Evolutionary conservation across 2,888 invertebrate species (phyloP).

Genomic region (Drosophila ezoana): DNA sequence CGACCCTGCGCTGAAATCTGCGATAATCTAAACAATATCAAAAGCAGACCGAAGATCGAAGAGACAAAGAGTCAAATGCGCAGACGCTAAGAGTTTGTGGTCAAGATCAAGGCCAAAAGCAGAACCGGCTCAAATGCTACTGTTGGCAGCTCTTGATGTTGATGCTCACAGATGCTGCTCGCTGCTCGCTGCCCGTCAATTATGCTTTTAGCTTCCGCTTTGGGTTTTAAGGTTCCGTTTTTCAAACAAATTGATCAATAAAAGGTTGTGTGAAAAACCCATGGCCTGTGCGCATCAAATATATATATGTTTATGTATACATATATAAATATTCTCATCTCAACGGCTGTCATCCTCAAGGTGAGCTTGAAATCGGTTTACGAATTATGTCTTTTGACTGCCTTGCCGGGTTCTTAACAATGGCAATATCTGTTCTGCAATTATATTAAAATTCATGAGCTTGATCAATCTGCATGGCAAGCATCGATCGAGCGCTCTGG

Average conservation of each 20-base stretch:
- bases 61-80: constrained; percentile 11
- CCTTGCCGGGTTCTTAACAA: constrained; percentile 44
- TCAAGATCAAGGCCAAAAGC: constrained; percentile 78
- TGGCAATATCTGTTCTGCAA: constrained; percentile 44
- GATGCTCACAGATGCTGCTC: constrained; percentile 25
- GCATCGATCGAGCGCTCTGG: constrained; percentile 29
- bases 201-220: constrained; percentile 63
- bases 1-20: constrained; percentile 52
- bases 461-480: constrained; percentile 49
- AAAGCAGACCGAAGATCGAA: background rate
- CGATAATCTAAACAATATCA: constrained; percentile 16
- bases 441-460: constrained; percentile 56
- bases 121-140: constrained; percentile 67
- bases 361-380: constrained; percentile 55
- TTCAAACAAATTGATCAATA: constrained; percentile 68
- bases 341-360: constrained; percentile 56
- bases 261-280: constrained; percentile 63
- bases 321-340: background rate
- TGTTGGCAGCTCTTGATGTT: constrained; percentile 39
- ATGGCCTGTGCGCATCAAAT: constrained; percentile 23
- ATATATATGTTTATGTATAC: background rate
- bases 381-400: constrained; percentile 23
- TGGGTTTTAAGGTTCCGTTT: constrained; percentile 63
- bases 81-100: constrained; percentile 58
- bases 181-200: constrained; percentile 42